These are phyloP conservation scores for Cherax quadricarinatus DNA, from an alignment of 1,140 invertebrate species.

Conservation along the genomic window DNA sequence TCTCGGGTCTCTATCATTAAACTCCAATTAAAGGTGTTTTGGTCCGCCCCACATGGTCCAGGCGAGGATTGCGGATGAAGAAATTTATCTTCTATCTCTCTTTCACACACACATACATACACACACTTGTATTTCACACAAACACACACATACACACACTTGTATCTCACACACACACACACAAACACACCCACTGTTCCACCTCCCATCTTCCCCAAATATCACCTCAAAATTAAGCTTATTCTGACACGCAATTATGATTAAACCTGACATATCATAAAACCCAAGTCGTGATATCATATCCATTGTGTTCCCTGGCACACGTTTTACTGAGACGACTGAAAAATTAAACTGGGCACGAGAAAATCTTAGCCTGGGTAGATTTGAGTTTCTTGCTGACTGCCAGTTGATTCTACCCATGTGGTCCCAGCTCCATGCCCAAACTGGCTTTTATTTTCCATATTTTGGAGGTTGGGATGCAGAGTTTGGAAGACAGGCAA, in stretches of 20 bases:
- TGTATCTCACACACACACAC: too few species aligned
- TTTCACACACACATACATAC: background rate
- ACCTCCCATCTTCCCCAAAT: too few species aligned
- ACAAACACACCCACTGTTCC: background rate
- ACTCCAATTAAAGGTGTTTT: conserved; percentile 44
- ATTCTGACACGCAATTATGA: too few species aligned
- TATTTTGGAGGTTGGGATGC: background rate
- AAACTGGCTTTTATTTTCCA: background rate
- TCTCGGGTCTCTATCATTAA: conserved; percentile 32
- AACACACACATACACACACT: background rate
- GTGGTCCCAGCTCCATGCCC: background rate
- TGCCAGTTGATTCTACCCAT: background rate
- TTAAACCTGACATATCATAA: too few species aligned
- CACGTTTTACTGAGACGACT: too few species aligned
- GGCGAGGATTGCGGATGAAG: conserved; percentile 4
- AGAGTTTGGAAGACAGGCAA: too few species aligned
- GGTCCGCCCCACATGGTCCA: conserved; percentile 15
- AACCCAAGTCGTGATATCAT: too few species aligned
- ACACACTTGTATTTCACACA: too few species aligned
- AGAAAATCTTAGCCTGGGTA: background rate
- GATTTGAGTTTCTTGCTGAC: background rate
- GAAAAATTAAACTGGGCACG: too few species aligned
- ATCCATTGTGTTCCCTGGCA: too few species aligned
- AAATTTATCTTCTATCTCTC: background rate
- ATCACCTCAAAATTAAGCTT: too few species aligned